These are phyloP conservation scores for Ochotona princeps DNA, from an alignment of 2,113 vertebrate species.

Conservation along the genomic window DNA sequence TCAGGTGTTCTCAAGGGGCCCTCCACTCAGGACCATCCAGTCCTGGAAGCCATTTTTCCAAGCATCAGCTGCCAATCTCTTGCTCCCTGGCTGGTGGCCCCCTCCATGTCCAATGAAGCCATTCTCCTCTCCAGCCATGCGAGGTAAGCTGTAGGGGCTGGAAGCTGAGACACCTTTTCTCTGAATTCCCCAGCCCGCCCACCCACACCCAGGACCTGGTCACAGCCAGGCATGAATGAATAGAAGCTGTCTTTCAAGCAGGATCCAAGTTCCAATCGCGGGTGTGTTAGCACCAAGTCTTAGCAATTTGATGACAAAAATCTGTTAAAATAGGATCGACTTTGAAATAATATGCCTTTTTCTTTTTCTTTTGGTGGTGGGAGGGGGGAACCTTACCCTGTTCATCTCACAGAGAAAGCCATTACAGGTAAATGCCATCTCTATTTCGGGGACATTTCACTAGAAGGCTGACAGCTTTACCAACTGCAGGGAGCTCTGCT, in stretches of 20 bases:
- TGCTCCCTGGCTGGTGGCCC: too few species aligned
- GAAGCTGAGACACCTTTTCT: neutral
- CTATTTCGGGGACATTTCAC: constrained; percentile 62
- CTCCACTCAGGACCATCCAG: too few species aligned
- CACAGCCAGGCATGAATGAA: neutral
- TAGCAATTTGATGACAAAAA: constrained; percentile 57
- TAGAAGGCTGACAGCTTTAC: constrained; percentile 51
- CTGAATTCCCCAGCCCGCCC: neutral
- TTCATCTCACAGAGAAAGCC: constrained; percentile 64
- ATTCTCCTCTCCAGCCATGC: too few species aligned
- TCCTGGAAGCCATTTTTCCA: too few species aligned
- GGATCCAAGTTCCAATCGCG: constrained; percentile 49
- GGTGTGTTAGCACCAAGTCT: constrained; percentile 52
- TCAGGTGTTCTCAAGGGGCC: too few species aligned
- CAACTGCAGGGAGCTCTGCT: neutral
- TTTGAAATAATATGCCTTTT: constrained; percentile 13
- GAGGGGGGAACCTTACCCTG: neutral
- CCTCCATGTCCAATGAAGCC: too few species aligned
- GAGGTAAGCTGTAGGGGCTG: too few species aligned
- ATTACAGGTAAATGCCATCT: constrained; percentile 64
- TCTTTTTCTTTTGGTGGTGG: neutral
- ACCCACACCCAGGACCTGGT: neutral
- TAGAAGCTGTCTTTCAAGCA: neutral
- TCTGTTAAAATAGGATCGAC: constrained; percentile 50
- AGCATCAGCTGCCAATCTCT: too few species aligned